Conservation (phyloP, 2,888 invertebrate genomes). For the Drosophila testacea region DNA sequence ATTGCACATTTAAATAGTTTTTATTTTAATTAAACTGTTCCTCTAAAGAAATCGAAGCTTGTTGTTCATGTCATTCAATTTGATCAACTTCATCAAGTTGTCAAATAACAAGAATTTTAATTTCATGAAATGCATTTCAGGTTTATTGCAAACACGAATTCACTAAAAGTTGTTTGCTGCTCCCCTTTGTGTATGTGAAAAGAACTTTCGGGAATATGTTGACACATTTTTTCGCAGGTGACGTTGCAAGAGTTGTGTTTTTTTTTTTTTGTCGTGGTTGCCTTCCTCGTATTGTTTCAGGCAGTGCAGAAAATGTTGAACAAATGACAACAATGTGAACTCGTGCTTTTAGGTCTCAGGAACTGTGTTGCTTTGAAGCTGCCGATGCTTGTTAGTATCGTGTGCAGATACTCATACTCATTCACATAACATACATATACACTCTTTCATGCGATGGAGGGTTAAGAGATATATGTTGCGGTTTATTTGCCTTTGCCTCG, state of each 20-base stretch:
- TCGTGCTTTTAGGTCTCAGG: slow-evolving; percentile 5
- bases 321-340: slow-evolving; percentile 42
- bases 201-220: slow-evolving; percentile 44
- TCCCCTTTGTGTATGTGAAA: background rate
- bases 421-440: background rate
- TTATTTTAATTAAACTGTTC: background rate
- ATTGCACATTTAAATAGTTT: background rate
- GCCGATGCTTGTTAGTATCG: slow-evolving; percentile 1
- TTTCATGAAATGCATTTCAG: background rate
- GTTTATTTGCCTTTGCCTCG: slow-evolving; percentile 42
- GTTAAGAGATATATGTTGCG: slow-evolving; percentile 28
- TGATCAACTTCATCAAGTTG: background rate
- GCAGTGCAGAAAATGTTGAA: slow-evolving; percentile 24
- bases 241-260: slow-evolving; percentile 1
- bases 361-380: slow-evolving; percentile 20
- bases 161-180: background rate
- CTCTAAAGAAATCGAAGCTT: no score
- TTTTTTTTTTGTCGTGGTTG: slow-evolving; percentile 5
- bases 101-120: background rate
- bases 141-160: background rate
- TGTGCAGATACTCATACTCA: background rate
- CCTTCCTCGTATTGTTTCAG: background rate
- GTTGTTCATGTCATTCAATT: background rate
- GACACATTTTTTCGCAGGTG: slow-evolving; percentile 35
- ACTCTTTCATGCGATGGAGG: background rate